A percentile compares a stretch with the other conserved stretches of the same genome.
These are phyloP conservation scores for Neomorphus geoffroyi DNA, from an alignment of 2,797 vertebrate species.

Conservation along the genomic window DNA sequence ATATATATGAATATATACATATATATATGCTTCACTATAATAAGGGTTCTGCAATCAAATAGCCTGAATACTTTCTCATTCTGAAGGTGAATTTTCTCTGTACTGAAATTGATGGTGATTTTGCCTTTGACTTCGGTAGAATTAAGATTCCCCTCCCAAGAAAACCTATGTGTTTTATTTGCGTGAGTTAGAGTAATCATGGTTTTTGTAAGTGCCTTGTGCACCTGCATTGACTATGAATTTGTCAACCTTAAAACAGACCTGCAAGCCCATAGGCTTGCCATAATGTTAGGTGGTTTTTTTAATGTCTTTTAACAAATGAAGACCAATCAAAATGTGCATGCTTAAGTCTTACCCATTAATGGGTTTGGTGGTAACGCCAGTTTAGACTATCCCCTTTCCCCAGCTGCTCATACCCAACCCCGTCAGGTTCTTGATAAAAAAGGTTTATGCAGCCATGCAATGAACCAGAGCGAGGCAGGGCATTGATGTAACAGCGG, in stretches of 20 bases:
- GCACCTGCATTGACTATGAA: background rate
- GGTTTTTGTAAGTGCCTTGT: background rate
- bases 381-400: background rate
- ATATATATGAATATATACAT: background rate
- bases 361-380: background rate
- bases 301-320: background rate
- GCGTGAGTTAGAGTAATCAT: background rate
- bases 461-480: background rate
- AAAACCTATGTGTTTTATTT: background rate
- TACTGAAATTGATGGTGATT: background rate
- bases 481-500: background rate
- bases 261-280: background rate
- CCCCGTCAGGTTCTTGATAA: fast-evolving
- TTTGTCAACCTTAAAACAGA: background rate
- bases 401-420: background rate
- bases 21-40: background rate
- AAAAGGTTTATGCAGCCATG: background rate
- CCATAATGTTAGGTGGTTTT: background rate
- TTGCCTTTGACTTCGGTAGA: background rate
- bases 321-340: background rate
- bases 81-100: background rate
- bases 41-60: background rate
- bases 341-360: background rate
- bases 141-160: background rate
- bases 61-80: background rate